Conservation (phyloP, 2,797 vertebrate species). For the Euthynnus affinis region DNA sequence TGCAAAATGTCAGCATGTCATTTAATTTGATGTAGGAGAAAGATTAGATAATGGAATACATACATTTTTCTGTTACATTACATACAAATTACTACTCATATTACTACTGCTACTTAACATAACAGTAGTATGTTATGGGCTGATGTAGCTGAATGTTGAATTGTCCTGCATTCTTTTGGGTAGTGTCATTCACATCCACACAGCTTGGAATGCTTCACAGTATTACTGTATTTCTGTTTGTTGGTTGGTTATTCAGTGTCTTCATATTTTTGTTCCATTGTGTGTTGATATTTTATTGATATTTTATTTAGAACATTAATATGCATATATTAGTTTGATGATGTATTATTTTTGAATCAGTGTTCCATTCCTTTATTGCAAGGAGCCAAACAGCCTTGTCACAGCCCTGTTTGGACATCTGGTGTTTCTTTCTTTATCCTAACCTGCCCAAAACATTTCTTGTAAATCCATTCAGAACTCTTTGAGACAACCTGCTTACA, state of each 20-base stretch:
- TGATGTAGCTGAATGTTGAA: not conserved
- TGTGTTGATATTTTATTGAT: not conserved
- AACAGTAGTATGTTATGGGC: not conserved
- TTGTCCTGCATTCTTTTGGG: not conserved
- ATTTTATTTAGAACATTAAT: not conserved
- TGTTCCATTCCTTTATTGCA: not conserved
- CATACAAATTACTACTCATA: not conserved
- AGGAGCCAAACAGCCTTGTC: not conserved
- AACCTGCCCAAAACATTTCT: not conserved
- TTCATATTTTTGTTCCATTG: not conserved
- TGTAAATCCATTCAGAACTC: slow-evolving; percentile 1
- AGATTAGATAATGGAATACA: not conserved
- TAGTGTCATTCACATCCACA: not conserved
- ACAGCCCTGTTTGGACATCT: not conserved
- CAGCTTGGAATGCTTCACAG: not conserved
- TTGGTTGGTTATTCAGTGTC: not conserved
- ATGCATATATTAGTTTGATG: not conserved
- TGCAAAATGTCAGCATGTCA: not conserved
- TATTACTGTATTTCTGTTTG: not conserved
- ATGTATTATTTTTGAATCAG: slow-evolving; percentile 4
- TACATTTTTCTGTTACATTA: not conserved
- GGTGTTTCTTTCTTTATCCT: not conserved
- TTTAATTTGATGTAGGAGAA: not conserved
- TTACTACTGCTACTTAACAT: too few relatives aligned
- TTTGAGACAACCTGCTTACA: slow-evolving; percentile 15